Evolutionary conservation across 2,113 vertebrate species (phyloP).

Genomic region (Illadopsis cleaveri): DNA sequence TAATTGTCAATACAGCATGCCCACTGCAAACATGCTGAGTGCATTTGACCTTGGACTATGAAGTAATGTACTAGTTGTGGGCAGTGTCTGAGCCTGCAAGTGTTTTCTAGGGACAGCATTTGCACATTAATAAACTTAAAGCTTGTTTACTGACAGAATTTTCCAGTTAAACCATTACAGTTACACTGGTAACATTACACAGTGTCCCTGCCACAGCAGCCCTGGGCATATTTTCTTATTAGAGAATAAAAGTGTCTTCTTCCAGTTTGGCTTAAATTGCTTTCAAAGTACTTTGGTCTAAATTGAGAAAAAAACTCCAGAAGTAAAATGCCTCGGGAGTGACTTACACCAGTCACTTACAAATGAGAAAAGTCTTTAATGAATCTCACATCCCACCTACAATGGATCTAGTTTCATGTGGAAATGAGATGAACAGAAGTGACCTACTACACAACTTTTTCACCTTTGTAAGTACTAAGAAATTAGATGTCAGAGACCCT

Average conservation of each 20-base stretch:
- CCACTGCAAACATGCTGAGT: conserved; percentile 18
- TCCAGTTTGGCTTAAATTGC: conserved; percentile 10
- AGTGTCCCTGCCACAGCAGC: not conserved
- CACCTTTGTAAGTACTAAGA: not conserved
- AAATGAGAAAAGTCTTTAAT: not conserved
- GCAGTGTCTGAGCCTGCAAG: not conserved
- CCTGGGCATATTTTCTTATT: not conserved
- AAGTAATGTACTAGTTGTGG: not conserved
- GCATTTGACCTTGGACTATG: conserved; percentile 11
- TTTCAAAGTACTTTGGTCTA: not conserved
- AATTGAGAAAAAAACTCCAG: not conserved
- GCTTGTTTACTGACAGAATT: not conserved
- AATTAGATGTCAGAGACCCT: not conserved
- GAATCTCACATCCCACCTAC: not conserved
- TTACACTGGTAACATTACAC: not conserved
- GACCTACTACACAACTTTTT: not conserved
- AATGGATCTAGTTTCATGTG: not conserved
- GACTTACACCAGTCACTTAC: not conserved
- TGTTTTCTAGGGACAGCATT: not conserved
- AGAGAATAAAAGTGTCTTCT: not conserved
- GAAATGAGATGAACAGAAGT: not conserved
- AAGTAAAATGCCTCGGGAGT: not conserved
- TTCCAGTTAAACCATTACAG: conserved; percentile 14
- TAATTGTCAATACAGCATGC: conserved; percentile 8
- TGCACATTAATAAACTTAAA: conserved; percentile 11